Percentiles rank a stretch among this genome's conserved stretches.
Evolutionary conservation across 2,113 vertebrate species (phyloP).

Genomic region (Rattus rattus): DNA sequence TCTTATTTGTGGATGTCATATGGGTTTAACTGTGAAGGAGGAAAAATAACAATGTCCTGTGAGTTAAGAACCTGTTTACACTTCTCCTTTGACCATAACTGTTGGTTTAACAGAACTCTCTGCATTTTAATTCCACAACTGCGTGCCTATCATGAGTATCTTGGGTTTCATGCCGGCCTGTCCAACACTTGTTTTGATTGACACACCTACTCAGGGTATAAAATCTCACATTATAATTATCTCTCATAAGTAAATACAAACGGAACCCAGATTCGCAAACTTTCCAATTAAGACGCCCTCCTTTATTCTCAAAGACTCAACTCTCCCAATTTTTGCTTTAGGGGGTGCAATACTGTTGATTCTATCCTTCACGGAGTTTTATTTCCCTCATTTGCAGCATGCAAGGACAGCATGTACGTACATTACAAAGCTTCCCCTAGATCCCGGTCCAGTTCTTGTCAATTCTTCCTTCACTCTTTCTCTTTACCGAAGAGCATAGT

Average conservation of each 20-base stretch:
- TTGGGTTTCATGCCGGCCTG: slow-evolving; percentile 15
- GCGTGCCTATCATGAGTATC: background rate
- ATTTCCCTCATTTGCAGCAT: background rate
- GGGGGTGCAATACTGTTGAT: slow-evolving; percentile 16
- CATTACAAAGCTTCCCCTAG: slow-evolving; percentile 2
- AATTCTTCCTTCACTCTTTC: slow-evolving; percentile 29
- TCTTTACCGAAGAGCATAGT: slow-evolving; percentile 15
- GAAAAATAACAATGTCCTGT: slow-evolving; percentile 36
- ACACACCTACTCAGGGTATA: background rate
- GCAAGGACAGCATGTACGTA: background rate
- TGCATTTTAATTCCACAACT: slow-evolving; percentile 43
- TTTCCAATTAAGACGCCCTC: slow-evolving; percentile 15
- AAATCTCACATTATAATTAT: slow-evolving; percentile 44
- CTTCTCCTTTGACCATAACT: slow-evolving; percentile 46
- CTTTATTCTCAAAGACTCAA: slow-evolving; percentile 36
- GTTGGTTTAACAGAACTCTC: slow-evolving; percentile 57
- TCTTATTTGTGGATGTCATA: background rate
- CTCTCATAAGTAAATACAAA: slow-evolving; percentile 32
- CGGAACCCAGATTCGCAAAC: background rate
- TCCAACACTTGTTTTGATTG: background rate
- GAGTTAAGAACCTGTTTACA: slow-evolving; percentile 44
- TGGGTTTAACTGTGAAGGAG: background rate
- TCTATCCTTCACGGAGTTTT: background rate
- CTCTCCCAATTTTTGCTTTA: background rate
- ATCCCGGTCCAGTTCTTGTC: background rate